Evolutionary conservation across 2,797 vertebrate species (phyloP).

Genomic region (Rousettus madagascariensis): DNA sequence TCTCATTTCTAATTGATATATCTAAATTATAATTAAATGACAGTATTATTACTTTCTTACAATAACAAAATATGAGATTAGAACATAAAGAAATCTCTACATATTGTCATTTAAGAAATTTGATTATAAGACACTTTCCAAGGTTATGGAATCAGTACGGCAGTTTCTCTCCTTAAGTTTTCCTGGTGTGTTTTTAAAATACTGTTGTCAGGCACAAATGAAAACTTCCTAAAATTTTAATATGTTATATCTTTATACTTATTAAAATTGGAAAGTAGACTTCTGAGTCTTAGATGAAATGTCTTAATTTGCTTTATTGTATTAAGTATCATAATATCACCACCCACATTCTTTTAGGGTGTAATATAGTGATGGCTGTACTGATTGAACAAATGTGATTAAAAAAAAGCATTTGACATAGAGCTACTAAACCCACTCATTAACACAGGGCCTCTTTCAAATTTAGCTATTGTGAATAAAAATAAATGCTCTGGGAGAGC

Average conservation of each 20-base stretch:
- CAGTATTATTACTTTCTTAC: not conserved
- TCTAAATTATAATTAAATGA: not conserved
- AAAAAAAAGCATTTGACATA: not conserved
- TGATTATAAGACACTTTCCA: not conserved
- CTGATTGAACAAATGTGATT: not conserved
- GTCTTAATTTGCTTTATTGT: not conserved
- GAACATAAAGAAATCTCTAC: not conserved
- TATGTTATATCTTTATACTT: not conserved
- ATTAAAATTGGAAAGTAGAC: not conserved
- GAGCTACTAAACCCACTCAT: not conserved
- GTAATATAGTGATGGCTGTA: not conserved
- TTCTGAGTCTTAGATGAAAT: not conserved
- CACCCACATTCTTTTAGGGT: not conserved
- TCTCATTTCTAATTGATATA: not conserved
- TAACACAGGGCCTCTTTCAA: not conserved
- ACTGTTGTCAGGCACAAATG: not conserved
- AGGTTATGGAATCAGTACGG: not conserved
- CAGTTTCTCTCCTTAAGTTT: not conserved
- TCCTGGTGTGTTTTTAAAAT: not conserved
- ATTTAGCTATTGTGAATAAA: not conserved
- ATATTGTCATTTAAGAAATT: not conserved
- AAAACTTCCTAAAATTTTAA: not conserved
- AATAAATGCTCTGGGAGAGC: not conserved
- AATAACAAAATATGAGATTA: not conserved
- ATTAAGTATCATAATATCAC: not conserved